Percentiles rank a stretch among this genome's conserved stretches.
Conservation (phyloP, 1,140 invertebrate genomes). For the Myzus persicae region DNA sequence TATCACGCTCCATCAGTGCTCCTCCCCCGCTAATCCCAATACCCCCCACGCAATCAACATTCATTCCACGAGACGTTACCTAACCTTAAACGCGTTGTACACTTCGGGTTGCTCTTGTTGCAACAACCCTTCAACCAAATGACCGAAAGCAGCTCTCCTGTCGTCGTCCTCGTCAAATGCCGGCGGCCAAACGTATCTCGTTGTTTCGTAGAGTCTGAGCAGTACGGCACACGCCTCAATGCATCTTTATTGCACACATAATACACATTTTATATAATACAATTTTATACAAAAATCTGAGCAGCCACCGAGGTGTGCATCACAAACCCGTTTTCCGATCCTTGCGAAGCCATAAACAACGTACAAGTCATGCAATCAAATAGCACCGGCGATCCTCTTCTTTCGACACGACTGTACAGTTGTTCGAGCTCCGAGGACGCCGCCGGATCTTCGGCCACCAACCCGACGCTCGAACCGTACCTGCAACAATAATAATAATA, state of each 20-base stretch:
- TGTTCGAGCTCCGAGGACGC: neutral
- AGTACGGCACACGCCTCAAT: slow-evolving; percentile 23
- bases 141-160: neutral
- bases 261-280: neutral
- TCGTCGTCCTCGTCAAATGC: slow-evolving; percentile 1
- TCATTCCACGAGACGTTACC: neutral
- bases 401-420: neutral
- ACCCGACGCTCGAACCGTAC: slow-evolving; percentile 36
- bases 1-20: neutral
- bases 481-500: neutral
- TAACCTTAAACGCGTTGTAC: slow-evolving; percentile 44
- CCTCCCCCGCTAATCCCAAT: neutral
- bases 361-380: slow-evolving; percentile 14
- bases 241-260: neutral
- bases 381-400: neutral
- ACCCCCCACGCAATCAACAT: neutral
- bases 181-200: neutral
- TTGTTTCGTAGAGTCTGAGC: slow-evolving; percentile 1
- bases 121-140: slow-evolving; percentile 32
- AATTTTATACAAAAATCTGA: neutral
- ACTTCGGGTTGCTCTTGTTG: slow-evolving; percentile 43
- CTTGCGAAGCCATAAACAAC: slow-evolving; percentile 32
- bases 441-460: neutral
- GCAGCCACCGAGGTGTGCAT: too few relatives aligned
- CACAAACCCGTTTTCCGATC: slow-evolving; percentile 28